Percentiles rank a stretch among this genome's conserved stretches.
Evolutionary conservation across 2,113 vertebrate genomes (phyloP).

Genomic region (Canis aureus): DNA sequence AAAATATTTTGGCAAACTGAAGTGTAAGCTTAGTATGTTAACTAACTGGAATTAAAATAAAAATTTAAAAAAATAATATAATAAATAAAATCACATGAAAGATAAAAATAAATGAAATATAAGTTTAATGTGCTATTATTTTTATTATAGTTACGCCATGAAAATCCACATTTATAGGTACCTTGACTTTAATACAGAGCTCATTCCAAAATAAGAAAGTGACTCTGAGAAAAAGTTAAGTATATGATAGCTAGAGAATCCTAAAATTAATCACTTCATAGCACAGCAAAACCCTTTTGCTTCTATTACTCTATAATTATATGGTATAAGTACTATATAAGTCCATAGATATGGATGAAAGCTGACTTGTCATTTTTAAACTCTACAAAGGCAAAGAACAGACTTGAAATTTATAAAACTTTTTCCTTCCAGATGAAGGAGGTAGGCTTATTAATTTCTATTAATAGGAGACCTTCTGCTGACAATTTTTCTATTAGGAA

Average conservation of each 20-base stretch:
- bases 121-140: background rate
- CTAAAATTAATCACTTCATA: background rate
- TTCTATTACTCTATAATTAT: background rate
- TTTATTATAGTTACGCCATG: background rate
- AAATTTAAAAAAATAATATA: background rate
- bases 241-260: background rate
- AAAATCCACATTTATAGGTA: background rate
- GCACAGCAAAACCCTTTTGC: background rate
- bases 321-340: background rate
- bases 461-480: slow-evolving; percentile 63
- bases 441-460: slow-evolving; percentile 67
- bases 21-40: background rate
- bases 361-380: background rate
- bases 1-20: background rate
- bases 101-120: background rate
- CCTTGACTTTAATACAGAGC: background rate
- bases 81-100: background rate
- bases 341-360: background rate
- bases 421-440: slow-evolving; percentile 30
- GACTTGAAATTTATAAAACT: background rate
- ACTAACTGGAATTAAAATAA: background rate
- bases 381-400: background rate
- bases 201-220: background rate
- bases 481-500: slow-evolving; percentile 63
- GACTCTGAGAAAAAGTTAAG: background rate